Conservation (phyloP, 2,797 vertebrate genomes). For the Lophura swinhoii region DNA sequence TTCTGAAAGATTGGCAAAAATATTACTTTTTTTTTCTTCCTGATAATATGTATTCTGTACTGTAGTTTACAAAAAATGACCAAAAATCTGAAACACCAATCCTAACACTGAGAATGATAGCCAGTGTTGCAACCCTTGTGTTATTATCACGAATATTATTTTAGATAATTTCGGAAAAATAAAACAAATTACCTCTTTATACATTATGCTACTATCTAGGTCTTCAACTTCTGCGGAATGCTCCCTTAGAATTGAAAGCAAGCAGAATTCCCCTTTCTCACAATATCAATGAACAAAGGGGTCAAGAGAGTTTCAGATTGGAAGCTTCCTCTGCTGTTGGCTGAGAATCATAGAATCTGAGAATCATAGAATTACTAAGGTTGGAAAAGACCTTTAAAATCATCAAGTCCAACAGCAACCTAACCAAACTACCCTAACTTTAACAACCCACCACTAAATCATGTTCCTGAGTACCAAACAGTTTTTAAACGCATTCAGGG, state of each 20-base stretch:
- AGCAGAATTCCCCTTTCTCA: background rate
- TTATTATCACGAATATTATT: background rate
- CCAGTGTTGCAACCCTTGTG: background rate
- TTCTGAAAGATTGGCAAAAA: background rate
- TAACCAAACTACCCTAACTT: too few relatives aligned
- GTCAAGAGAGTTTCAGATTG: background rate
- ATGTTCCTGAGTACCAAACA: too few relatives aligned
- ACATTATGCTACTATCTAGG: background rate
- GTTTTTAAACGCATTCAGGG: too few relatives aligned
- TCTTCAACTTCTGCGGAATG: background rate
- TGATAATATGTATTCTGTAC: background rate
- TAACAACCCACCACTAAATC: too few relatives aligned
- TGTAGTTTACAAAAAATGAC: background rate
- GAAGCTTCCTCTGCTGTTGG: background rate
- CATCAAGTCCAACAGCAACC: too few relatives aligned
- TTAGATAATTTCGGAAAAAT: background rate
- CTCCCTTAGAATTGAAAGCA: background rate
- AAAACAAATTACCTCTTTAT: background rate
- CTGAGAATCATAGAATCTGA: background rate
- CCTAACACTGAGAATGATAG: too few relatives aligned
- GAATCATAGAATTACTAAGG: too few relatives aligned
- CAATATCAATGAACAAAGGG: background rate
- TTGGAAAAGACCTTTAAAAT: too few relatives aligned
- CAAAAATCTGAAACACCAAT: too few relatives aligned
- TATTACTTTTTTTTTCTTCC: background rate